Evolutionary conservation across 2,888 invertebrate genomes (phyloP), one percentile per base, ranked within the genome.

Genomic region (Leptinotarsa haldemani): DNA sequence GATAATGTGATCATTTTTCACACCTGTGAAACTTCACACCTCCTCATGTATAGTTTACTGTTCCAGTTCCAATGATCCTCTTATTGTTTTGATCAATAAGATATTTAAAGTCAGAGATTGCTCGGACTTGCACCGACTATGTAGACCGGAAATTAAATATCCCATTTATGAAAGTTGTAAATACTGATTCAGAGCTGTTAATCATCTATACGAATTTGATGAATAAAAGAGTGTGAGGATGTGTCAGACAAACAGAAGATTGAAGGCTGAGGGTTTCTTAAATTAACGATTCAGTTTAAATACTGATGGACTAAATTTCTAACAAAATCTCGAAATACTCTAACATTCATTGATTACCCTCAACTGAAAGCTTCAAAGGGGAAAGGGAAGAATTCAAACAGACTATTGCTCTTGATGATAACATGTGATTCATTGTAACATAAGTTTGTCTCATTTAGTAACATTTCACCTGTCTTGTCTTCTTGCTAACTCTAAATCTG

Each of bases 141-240:
- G 4, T 56, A 13, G 22, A 56, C 56, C 20, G 56, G 56, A 56
- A 22, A 56, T 56, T 56, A 56, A 56, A 56, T 56, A 56, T 56
- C 25, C 56, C 18, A 15, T 56, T 56, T 16, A 56, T 53, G 22
- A 7, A 40, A 53, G 53, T 12, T 9, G 53, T 12, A 7, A 15
- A 20, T 15, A 50, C 4, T 50, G 50, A 50, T 50, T 50, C 16
- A n/a, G 13, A 13, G 50, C 50, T 50, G 50, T 53, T 53, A 20
- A 53, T 56, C 56, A 56, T 20, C 4, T 3, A 56, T 20, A 56
- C 25, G 22, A 56, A 20, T 56, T 20, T 4, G 1, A 56, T 56
- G 25, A 22, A 15, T 7, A 4, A 56, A 56, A 40, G 40, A 40
- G 40, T 9, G 9, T 40, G 22, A 56, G 22, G 13, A 56, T 22